These are phyloP conservation scores for Lasiurus borealis DNA, from an alignment of 2,113 vertebrate species.

Conservation along the genomic window DNA sequence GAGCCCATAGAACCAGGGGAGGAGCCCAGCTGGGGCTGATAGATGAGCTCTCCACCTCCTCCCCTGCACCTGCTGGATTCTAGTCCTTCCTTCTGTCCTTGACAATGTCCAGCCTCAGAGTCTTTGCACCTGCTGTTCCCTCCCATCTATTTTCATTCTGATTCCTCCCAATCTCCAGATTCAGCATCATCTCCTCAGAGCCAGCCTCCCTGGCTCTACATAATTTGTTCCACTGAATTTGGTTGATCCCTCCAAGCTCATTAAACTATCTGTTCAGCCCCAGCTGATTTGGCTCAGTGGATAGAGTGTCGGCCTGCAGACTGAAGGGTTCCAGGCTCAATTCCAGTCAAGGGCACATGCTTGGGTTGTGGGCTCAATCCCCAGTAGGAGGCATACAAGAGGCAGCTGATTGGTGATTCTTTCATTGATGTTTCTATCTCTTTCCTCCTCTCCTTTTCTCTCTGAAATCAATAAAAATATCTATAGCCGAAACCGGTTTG, in stretches of 20 bases:
- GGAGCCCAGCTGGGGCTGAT: not conserved
- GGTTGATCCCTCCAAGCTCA: not conserved
- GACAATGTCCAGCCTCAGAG: not conserved
- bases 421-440: too few species aligned
- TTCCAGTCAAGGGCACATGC: too few species aligned
- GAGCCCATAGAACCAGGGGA: not conserved
- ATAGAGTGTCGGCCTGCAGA: too few species aligned
- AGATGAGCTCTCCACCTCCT: not conserved
- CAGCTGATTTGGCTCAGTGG: too few species aligned
- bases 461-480: too few species aligned
- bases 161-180: not conserved
- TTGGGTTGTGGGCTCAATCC: too few species aligned
- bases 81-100: not conserved
- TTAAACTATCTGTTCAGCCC: accelerated
- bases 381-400: too few species aligned
- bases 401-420: too few species aligned
- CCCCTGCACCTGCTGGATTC: accelerated
- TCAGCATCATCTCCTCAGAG: not conserved
- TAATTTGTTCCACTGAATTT: not conserved
- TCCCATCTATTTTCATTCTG: not conserved
- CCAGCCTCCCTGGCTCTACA: not conserved
- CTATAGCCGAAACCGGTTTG: too few species aligned
- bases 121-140: not conserved
- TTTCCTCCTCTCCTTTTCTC: too few species aligned
- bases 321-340: too few species aligned